Evolutionary conservation across 2,888 invertebrate genomes (phyloP).

Genomic region (Pyrrhia umbra): DNA sequence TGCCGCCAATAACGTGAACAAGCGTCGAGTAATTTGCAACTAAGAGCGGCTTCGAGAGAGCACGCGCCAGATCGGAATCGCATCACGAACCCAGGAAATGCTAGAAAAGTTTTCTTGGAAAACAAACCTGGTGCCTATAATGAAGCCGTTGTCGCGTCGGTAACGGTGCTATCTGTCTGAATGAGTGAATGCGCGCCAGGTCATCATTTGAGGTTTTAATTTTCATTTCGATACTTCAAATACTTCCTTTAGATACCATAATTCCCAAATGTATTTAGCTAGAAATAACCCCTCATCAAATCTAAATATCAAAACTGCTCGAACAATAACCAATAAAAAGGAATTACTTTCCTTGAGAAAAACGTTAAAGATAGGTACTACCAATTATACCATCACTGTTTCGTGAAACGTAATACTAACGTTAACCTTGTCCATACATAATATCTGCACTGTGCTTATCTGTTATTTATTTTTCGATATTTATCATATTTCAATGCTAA

Average conservation of each 20-base stretch:
- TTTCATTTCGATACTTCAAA: no score
- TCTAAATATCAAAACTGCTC: conserved; percentile 18
- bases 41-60: conserved; percentile 69
- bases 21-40: conserved; percentile 78
- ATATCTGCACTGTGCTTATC: conserved; percentile 50
- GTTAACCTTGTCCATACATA: conserved; percentile 55
- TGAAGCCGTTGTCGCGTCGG: conserved; percentile 72
- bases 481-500: conserved; percentile 58
- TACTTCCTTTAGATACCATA: no score
- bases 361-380: conserved; percentile 32
- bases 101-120: conserved; percentile 70
- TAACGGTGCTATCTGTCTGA: conserved; percentile 49
- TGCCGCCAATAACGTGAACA: conserved; percentile 73
- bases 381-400: conserved; percentile 32
- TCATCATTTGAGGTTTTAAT: conserved; percentile 33
- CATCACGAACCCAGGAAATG: conserved; percentile 82
- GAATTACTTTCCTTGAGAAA: conserved; percentile 53
- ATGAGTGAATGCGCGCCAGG: conserved; percentile 29
- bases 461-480: conserved; percentile 51
- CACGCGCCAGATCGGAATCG: conserved; percentile 81
- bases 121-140: conserved; percentile 72
- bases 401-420: conserved; percentile 39
- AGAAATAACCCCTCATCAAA: no score
- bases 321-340: conserved; percentile 36
- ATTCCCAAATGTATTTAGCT: no score